Evolutionary conservation across 2,888 invertebrate species (phyloP), one percentile per base, ranked within the genome.

Genomic region (Pristionchus arcanus): DNA sequence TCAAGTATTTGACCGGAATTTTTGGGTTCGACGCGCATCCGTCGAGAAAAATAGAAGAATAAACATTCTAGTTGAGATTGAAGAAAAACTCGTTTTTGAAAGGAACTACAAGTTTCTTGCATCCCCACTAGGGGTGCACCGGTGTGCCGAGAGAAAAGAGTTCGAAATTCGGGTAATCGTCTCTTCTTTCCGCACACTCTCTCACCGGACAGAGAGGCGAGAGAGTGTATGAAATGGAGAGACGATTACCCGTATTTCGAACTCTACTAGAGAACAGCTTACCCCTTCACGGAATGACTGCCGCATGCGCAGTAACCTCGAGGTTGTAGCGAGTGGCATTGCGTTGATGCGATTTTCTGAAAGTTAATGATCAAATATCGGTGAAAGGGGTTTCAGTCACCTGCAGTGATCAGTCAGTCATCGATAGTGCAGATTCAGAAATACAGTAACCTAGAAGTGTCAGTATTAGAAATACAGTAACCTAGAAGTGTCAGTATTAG

Each of bases 231-330:
- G n/a, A n/a, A n/a, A 53, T 11, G 7, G 53, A 53, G 53, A 53
- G 53, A 63, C 21, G 5, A 63, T 25, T 25, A 28, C 3, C 15
- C 66, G 66, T n/a, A 21, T 66, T n/a, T n/a, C n/a, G n/a, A n/a
- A n/a, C n/a, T n/a, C n/a, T n/a, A n/a, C 13, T 42, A 37, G 21
- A 63, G 3, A 25, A 68, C 1, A n/a, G 25, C 74, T 37, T 15
- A 74, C 87, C 55, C 74, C 74, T 34, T 88, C 87, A 25, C 74
- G 9, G 55, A 88, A 88, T 3, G 87, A 88, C 34, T 88, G 87
- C 42, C 87, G 71, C 71, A 88, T 55, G 13, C 87, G 87, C 25
- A 88, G 74, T 21, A 88, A 34, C n/a, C 59, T 16, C 7, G 84
- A 85, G 3, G 84, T 59, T 2, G 81, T 81, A 11, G 31, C 59